Base-by-base conservation (phyloP, 2,888 invertebrate species). In the Mycogona germanica region DNA sequence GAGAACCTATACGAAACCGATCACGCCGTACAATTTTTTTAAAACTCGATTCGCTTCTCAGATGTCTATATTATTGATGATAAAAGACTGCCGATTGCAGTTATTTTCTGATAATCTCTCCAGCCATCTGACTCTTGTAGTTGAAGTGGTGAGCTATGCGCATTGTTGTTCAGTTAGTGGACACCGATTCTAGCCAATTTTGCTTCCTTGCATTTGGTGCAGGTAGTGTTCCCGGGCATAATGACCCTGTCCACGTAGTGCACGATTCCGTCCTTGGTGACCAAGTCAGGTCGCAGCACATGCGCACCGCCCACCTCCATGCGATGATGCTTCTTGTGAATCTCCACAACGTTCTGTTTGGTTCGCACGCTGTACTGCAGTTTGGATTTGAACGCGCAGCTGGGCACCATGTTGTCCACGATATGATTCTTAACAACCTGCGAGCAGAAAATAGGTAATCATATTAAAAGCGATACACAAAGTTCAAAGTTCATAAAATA, bases 251-350 rank as follows among this genome's bases (percentile, higher is more conserved):
- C 70, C 41, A 74, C 69, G 51, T 68, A 66, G 58, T 74, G 73
- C n/a, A 74, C 67, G 44, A 74, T 67, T 2, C 74, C 74, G 61
- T 73, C 73, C 28, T 65, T 65, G 44, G 69, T 70, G 45, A 72
- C 61, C 35, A 72, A 65, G 61, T 74, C 73, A 26, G 66, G 64
- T 25, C 67, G 63, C 7, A 69, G 60, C 7, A 72, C 65, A 38
- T 64, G 64, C 4, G 71, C 71, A 17, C 67, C 67, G 53, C 70
- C 70, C 9, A 73, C 67, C 63, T 69, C 64, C 46, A 68, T 64
- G 0, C 65, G 65, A 37, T 68, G 65, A 57, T 68, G 65, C 50
- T 69, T 64, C 53, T 64, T 66, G 9, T 67, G 61, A 9, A 71
- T 68, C 32, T 70, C 69, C 29, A 70, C 59, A 17, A 67, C 65